phyloP scores from a whole-genome alignment of 2,797 vertebrate genomes.

The Decapterus maruadsi region DNA sequence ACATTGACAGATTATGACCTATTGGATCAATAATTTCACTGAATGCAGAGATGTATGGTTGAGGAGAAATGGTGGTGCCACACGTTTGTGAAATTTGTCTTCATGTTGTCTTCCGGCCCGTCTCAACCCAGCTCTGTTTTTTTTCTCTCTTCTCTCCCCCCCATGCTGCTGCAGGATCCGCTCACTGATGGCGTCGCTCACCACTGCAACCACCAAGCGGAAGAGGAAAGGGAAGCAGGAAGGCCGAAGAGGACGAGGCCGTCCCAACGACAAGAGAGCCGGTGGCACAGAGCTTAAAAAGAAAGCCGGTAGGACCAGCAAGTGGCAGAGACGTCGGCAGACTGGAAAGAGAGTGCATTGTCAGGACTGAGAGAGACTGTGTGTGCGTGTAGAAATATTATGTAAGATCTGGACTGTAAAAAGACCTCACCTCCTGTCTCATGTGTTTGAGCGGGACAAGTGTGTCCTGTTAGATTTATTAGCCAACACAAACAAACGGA shows the following conservation, averaged over 20 bases:
- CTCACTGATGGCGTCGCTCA: slow-evolving; percentile 85
- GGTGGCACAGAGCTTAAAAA: slow-evolving; percentile 78
- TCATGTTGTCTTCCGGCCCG: slow-evolving; percentile 5
- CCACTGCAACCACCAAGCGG: slow-evolving; percentile 82
- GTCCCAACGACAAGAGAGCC: slow-evolving; percentile 61
- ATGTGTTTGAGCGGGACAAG: slow-evolving; percentile 6
- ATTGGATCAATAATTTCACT: neutral
- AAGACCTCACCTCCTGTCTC: slow-evolving; percentile 16
- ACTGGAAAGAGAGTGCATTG: slow-evolving; percentile 79
- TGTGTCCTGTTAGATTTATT: neutral
- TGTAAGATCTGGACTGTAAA: neutral
- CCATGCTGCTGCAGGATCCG: slow-evolving; percentile 76
- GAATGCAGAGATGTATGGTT: neutral
- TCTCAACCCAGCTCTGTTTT: slow-evolving; percentile 26
- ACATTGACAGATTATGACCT: neutral
- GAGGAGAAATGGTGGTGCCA: neutral
- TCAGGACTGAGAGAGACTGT: slow-evolving; percentile 74
- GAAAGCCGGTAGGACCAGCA: slow-evolving; percentile 85
- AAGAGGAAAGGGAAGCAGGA: slow-evolving; percentile 83
- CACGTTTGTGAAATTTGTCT: neutral
- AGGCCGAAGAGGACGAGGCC: slow-evolving; percentile 72
- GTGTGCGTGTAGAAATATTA: neutral
- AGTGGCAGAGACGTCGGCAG: slow-evolving; percentile 88
- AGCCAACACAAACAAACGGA: neutral
- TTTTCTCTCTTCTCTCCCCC: neutral